Evolutionary conservation across 2,113 vertebrate species (phyloP), one percentile per base, ranked within the genome.

Genomic region (Carlito syrichta): DNA sequence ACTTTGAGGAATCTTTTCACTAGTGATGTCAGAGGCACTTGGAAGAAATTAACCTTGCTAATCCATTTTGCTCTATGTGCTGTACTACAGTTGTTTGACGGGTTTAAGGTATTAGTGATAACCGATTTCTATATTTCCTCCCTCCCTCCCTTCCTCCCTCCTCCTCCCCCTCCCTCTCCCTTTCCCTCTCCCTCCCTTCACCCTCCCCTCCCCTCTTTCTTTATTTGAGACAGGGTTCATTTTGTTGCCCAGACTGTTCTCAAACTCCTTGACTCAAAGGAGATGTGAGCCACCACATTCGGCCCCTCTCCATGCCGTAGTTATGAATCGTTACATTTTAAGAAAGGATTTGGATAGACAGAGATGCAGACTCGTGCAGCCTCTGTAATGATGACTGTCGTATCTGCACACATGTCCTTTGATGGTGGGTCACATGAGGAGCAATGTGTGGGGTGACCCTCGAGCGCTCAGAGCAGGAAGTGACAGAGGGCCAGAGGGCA

Each of bases 1-100:
- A 58, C 52, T 92, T 96, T 94, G 23, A 92, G 79, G 32, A 97
- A 89, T 50, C 17, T 43, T 62, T 54, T 52, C 85, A 19, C n/a
- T 89, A 16, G 40, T 13, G 27, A 60, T 40, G 50, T 4, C 9
- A 13, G 10, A 17, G 52, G 27, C 25, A 4, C 20, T n/a, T 56
- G 4, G 81, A 62, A 68, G 94, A 78, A 43, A 54, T 12, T 71
- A 40, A n/a, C 27, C 4, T 2, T 52, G 22, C 30, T 43, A 35
- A 45, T 63, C 48, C 13, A 43, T 95, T 66, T 85, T 56, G 58
- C 66, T 63, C 40, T 23, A 23, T 74, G 32, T 25, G 11, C 2
- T 13, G n/a, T 52, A 32, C 25, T 16, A 3, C 30, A 38, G 16
- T 38, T 58, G 20, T 16, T n/a, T 23, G 50, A 43, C 38, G 30